A percentile compares a stretch with the other conserved stretches of the same genome.
Evolutionary conservation across 2,888 invertebrate genomes (phyloP).

Genomic region (Zhuqinia jingwanae): DNA sequence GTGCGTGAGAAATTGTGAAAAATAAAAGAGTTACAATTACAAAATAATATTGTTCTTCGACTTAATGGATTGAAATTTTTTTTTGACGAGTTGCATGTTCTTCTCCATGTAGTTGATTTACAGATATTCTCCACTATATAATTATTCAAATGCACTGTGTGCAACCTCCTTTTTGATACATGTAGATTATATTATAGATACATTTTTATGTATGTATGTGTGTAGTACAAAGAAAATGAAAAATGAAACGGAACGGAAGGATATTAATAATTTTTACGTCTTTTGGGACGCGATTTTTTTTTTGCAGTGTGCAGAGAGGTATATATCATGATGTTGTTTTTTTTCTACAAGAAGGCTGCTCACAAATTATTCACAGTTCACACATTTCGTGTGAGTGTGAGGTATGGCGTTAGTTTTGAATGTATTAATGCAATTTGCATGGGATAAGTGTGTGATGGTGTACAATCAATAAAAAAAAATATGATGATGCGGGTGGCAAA

Average conservation of each 20-base stretch:
- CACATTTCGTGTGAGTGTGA: constrained; percentile 35
- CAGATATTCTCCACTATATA: background rate
- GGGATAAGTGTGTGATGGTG: constrained; percentile 18
- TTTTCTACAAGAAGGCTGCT: background rate
- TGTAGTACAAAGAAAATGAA: constrained; percentile 44
- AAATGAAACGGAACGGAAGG: constrained; percentile 60
- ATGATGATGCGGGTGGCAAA: constrained; percentile 5
- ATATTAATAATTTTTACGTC: constrained; percentile 49
- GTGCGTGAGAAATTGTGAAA: background rate
- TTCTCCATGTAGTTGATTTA: too few relatives aligned
- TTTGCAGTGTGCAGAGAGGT: background rate
- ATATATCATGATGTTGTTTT: background rate
- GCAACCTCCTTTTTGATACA: background rate
- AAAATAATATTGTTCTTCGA: background rate
- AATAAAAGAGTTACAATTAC: background rate
- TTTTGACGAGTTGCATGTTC: background rate
- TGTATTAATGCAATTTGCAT: constrained; percentile 1
- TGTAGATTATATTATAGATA: background rate
- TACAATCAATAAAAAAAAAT: constrained; percentile 37
- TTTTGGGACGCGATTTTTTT: constrained; percentile 28
- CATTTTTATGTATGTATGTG: too few relatives aligned
- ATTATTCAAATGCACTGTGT: background rate
- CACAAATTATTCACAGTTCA: background rate
- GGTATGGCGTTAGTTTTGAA: background rate
- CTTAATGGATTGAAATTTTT: background rate